These are phyloP conservation scores for Montipora sp. DNA, from an alignment of 64 coral and sea anemone genomes.

Conservation along the genomic window DNA sequence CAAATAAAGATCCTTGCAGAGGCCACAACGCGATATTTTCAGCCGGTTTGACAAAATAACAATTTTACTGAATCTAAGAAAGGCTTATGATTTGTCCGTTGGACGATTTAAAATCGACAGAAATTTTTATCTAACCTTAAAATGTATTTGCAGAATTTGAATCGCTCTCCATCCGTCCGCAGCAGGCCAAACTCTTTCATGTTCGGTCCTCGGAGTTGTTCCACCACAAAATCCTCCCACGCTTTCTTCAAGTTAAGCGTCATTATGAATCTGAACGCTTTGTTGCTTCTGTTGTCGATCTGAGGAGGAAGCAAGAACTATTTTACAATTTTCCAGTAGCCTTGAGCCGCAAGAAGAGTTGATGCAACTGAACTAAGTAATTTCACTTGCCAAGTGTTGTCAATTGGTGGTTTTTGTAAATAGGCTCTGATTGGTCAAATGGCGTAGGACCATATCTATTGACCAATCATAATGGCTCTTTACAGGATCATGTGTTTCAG, in stretches of 20 bases:
- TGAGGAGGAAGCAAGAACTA: not conserved
- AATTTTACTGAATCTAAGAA: not conserved
- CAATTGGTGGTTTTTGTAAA: constrained; percentile 9
- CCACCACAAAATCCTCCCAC: constrained; percentile 86
- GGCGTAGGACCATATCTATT: not conserved
- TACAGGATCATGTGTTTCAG: not conserved
- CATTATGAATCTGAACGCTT: constrained; percentile 37
- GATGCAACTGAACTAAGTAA: constrained; percentile 12
- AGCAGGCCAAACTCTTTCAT: constrained; percentile 81
- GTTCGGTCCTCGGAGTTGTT: constrained; percentile 73
- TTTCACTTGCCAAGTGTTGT: constrained; percentile 23
- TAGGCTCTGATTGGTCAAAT: constrained; percentile 38
- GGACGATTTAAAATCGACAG: not conserved
- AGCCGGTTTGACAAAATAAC: too few relatives aligned
- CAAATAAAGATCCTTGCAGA: not conserved
- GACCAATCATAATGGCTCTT: not conserved
- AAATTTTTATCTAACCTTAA: constrained; percentile 63
- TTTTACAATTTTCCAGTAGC: not conserved
- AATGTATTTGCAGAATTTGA: constrained; percentile 88
- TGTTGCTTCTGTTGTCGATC: not conserved
- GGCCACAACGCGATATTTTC: too few relatives aligned
- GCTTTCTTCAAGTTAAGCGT: constrained; percentile 69
- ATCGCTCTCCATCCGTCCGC: constrained; percentile 78
- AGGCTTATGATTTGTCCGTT: too few relatives aligned
- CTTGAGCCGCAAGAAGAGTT: not conserved